Base-by-base conservation (phyloP, 2,113 vertebrate species). In the Sinocyclocheilus grahami region DNA sequence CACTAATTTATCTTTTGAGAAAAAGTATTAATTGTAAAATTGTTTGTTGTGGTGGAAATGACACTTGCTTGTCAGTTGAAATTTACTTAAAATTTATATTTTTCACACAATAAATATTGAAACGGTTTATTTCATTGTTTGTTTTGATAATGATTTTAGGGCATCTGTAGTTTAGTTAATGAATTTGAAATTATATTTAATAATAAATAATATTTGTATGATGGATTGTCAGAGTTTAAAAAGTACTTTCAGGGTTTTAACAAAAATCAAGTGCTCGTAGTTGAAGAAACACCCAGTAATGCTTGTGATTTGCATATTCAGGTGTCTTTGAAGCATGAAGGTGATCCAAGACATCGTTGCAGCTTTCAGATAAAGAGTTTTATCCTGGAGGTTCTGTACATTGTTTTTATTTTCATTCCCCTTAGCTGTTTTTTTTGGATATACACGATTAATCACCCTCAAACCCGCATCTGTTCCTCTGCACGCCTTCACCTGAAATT, bases 361-460 rank as follows among this genome's bases (percentile, higher is more conserved):
- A 75, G 39, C 37, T 48, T 13, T 58, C 4, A 72, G 63, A 86
- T 86, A 69, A 86, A 77, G n/a, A 63, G 30, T 39, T 65, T 67
- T 60, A 30, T 65, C 83, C 46, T 63, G 18, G 33, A 30, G 51
- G 9, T 58, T 30, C 55, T 14, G 14, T 48, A 33, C 51, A 82
- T 87, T 90, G 85, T 85, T 89, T 90, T 78, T 86, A 83, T 90
- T 89, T 88, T 51, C 60, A 91, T 91, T 89, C 71, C 82, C 90
- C 92, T 92, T 89, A 91, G 93, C 91, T 78, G 90, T 93, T 93
- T 89, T 90, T 87, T 85, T 72, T 46, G 88, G 92, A 94, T 92
- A 92, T 91, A 91, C 90, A 72, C 90, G 75, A 94, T 94, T 95
- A 94, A 95, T 95, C 94, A 94, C 90, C 84, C 87, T 87, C 86